Base-by-base conservation (phyloP, 2,113 vertebrate species). In the Melanerpes formicivorus region DNA sequence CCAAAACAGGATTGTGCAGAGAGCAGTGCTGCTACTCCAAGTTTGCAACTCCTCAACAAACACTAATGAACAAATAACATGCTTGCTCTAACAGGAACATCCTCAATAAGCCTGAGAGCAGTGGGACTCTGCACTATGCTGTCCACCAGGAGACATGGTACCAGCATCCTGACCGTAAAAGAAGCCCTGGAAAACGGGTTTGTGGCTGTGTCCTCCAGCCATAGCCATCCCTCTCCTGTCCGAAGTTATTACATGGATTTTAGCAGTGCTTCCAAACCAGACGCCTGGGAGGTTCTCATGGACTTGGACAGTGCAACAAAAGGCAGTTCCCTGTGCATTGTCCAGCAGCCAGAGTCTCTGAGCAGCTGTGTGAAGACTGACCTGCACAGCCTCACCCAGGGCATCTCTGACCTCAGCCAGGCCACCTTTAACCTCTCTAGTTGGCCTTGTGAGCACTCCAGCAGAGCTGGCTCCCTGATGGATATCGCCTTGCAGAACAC, bases 131-230 rank as follows among this genome's bases (percentile, higher is more conserved):
- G 22, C 11, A 91, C 42, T 14, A 96, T 97, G 97, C 80, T 94
- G 62, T 90, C 95, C 44, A 75, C 86, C 18, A 63, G 65, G 65
- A 87, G 27, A 40, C 95, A 67, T 0, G 7, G 34, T 12, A 30
- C 64, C 46, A 95, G 79, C 70, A 82, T 66, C 40, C 23, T 87
- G 44, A 90, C 90, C 9, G 30, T 90, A 63, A 96, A 88, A 42
- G 96, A 97, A 50, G 46, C 95, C 42, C 84, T 97, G 22, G 95
- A 97, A 54, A 95, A 84, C 1, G 96, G 74, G 1, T 97, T 97
- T 78, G 82, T 97, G 73, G 87, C 84, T 0, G 17, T 27, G 8
- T 42, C 59, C n/a, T 90, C 89, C n/a, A 80, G 80, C 52, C 40
- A 72, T 0, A n/a, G 11, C 26, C 21, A 14, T 19, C 87, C 76